Conservation (phyloP, 2,113 vertebrate genomes). For the Tupaia tana region DNA sequence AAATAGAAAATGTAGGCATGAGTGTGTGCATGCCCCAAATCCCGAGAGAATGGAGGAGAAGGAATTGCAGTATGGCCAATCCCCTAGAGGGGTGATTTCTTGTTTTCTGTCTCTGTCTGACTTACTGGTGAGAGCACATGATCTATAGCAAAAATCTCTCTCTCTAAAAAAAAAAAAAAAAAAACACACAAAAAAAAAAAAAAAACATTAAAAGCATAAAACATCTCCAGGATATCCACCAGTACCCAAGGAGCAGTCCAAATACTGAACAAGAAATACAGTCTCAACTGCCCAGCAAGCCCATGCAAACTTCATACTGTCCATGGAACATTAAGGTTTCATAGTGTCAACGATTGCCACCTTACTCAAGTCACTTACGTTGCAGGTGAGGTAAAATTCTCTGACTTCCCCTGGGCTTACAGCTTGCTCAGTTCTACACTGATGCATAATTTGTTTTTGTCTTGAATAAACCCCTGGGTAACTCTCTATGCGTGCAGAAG, state of each 20-base stretch:
- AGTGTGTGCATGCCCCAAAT: too few relatives aligned
- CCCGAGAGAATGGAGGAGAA: too few relatives aligned
- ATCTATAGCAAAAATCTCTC: too few relatives aligned
- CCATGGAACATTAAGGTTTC: background rate
- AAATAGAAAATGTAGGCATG: conserved; percentile 7
- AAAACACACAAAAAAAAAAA: too few relatives aligned
- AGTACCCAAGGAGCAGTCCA: background rate
- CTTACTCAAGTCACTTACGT: conserved; percentile 43
- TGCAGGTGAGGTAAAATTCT: conserved; percentile 43
- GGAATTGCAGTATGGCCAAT: too few relatives aligned
- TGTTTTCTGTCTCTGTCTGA: too few relatives aligned
- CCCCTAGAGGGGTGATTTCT: too few relatives aligned
- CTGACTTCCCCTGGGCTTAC: conserved; percentile 40
- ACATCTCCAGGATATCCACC: background rate
- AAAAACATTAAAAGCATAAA: too few relatives aligned
- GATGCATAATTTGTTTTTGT: conserved; percentile 77
- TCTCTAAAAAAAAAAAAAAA: too few relatives aligned
- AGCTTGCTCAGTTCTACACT: conserved; percentile 14
- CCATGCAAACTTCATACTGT: background rate
- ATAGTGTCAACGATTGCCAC: background rate
- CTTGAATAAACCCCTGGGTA: conserved; percentile 66
- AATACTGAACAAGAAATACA: background rate
- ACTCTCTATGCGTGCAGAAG: conserved; percentile 57
- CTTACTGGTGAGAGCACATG: too few relatives aligned
- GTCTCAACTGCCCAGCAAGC: background rate